Evolutionary conservation across 2,888 invertebrate species (phyloP).

Genomic region (Dinocampus coccinellae): DNA sequence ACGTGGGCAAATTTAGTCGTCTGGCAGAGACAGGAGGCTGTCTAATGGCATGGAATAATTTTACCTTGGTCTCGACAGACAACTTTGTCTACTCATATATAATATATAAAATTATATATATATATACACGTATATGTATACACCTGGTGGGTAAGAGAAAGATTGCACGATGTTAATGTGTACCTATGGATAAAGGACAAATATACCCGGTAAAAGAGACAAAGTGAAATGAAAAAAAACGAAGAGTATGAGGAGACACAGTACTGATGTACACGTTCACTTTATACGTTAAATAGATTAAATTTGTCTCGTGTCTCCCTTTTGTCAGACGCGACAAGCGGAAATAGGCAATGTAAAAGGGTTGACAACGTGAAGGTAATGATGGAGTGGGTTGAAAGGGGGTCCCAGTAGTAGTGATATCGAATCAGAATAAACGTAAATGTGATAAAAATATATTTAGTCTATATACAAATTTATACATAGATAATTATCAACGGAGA

Average conservation of each 20-base stretch:
- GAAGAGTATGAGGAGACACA: constrained; percentile 7
- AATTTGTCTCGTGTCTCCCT: constrained; percentile 56
- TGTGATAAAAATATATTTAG: no score
- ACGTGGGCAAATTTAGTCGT: constrained; percentile 25
- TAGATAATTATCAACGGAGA: no score
- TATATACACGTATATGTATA: neutral
- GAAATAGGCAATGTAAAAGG: constrained; percentile 42
- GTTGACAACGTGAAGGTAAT: neutral
- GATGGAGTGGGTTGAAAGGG: neutral
- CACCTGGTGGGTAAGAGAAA: constrained; percentile 17
- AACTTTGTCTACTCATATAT: constrained; percentile 22
- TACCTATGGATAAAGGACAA: neutral
- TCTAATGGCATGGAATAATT: constrained; percentile 67
- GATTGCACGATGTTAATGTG: neutral
- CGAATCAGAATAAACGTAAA: neutral
- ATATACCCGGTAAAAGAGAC: constrained; percentile 9
- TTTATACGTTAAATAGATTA: constrained; percentile 60
- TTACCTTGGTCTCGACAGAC: constrained; percentile 35
- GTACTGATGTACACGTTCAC: constrained; percentile 35
- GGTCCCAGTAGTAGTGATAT: no score
- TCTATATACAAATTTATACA: no score
- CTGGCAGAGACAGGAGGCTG: constrained; percentile 54
- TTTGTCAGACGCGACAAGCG: constrained; percentile 50
- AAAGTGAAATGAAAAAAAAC: constrained; percentile 23
- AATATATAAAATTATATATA: constrained; percentile 22